Base-by-base conservation (phyloP, 2,888 invertebrate genomes). In the Drosophila incognita region DNA sequence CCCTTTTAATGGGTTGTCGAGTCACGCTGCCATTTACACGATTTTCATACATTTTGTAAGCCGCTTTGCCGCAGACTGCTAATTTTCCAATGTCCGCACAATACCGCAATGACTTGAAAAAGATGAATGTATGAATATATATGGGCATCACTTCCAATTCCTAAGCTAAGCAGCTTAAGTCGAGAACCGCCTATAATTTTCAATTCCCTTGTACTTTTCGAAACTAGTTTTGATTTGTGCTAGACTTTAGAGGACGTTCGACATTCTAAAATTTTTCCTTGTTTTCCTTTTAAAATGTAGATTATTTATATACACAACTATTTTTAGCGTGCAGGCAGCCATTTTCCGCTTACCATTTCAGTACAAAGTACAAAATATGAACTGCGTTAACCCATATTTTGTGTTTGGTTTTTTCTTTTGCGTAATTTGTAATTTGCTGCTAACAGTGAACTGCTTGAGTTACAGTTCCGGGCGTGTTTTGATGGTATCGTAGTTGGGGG, bases 1-100 rank as follows among this genome's bases (percentile, higher is more conserved):
- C 89, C 87, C 84, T 89, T 87, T 89, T 87, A 84, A 87, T 87
- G 89, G 89, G 69, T 62, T 70, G 75, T 27, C 65, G 71, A 70
- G 71, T 84, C 87, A 87, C 72, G 74, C 69, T 56, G 65, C 69
- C 85, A 84, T 84, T 84, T 78, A 81, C 89, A 89, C 78, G 67
- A 74, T 70, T 76, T 67, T 69, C 64, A 68, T 83, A 68, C 65
- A 82, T 84, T 68, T 69, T 69, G 69, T 79, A 66, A 69, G 53
- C 54, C 49, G 57, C 63, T 64, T 65, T 58, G 40, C 15, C 46
- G 29, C 63, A 59, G 71, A 60, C 76, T 66, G 87, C 89, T 83
- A 88, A 89, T 89, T 83, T 87, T 68, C 63, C 15, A 56, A 80
- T 76, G 69, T 60, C 60, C 49, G 21, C 35, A 35, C 18, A 57